Conservation (phyloP, 2,888 invertebrate species). For the Oxyteleia sp. region DNA sequence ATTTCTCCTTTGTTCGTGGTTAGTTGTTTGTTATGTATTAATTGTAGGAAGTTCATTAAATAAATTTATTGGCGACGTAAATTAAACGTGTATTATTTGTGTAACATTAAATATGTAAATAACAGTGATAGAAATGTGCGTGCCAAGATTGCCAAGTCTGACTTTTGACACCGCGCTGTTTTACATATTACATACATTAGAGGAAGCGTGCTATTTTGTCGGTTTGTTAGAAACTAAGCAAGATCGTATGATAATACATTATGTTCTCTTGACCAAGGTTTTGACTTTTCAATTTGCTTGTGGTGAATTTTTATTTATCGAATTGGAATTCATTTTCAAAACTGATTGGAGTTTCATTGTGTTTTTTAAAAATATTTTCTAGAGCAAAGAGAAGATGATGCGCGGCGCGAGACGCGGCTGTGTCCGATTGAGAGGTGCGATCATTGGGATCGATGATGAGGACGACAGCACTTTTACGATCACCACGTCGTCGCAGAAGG, state of each 20-base stretch:
- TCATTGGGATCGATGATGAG: slow-evolving; percentile 99
- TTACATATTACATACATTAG: slow-evolving; percentile 63
- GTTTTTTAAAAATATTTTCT: no score
- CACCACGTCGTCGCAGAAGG: slow-evolving; percentile 90
- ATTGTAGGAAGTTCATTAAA: no score
- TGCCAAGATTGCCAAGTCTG: slow-evolving; percentile 46
- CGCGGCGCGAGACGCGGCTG: slow-evolving; percentile 98
- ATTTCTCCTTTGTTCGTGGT: no score
- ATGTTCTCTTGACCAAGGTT: slow-evolving; percentile 7
- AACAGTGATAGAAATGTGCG: slow-evolving; percentile 28
- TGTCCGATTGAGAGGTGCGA: slow-evolving; percentile 98
- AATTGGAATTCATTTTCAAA: neutral
- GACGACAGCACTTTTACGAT: slow-evolving; percentile 99
- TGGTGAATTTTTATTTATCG: neutral
- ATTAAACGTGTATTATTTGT: slow-evolving; percentile 32
- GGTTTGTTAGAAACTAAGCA: neutral
- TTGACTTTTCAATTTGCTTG: neutral
- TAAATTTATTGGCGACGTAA: no score
- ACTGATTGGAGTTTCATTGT: neutral
- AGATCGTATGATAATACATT: slow-evolving; percentile 32
- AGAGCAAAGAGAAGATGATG: slow-evolving; percentile 99
- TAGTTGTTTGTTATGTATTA: no score
- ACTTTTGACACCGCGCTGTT: slow-evolving; percentile 61
- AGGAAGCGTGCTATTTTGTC: slow-evolving; percentile 27
- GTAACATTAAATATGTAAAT: slow-evolving; percentile 40